Conservation (phyloP, 1,140 invertebrate species). For the Microplitis mediator region DNA sequence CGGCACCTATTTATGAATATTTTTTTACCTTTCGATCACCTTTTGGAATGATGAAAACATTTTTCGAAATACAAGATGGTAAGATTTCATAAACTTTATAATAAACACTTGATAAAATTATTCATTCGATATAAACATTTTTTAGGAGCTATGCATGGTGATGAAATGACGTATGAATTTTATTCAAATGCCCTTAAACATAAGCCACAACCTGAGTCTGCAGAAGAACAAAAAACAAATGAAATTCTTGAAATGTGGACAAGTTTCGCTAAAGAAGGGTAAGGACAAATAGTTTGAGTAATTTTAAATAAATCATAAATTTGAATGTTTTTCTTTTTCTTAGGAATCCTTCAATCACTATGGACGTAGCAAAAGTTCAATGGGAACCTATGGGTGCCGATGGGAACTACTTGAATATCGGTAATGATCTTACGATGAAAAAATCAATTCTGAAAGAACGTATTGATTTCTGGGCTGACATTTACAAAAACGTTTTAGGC, state of each 20-base stretch:
- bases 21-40: conserved; percentile 47
- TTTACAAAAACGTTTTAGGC: conserved; percentile 43
- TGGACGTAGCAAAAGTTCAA: conserved; percentile 48
- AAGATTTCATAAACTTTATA: not conserved
- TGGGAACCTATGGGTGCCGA: conserved; percentile 58
- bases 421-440: conserved; percentile 51
- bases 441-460: conserved; percentile 52
- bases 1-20: conserved; percentile 53
- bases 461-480: conserved; percentile 52
- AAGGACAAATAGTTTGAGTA: conserved; percentile 28
- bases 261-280: conserved; percentile 65
- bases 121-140: not conserved
- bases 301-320: not conserved
- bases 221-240: conserved; percentile 46
- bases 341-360: conserved; percentile 61
- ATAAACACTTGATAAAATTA: not conserved
- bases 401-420: conserved; percentile 59
- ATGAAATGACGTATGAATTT: conserved; percentile 74
- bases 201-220: conserved; percentile 41
- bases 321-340: conserved; percentile 12
- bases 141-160: conserved; percentile 69
- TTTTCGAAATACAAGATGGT: conserved; percentile 43
- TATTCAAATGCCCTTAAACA: conserved; percentile 52
- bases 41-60: conserved; percentile 47
- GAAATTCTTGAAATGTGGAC: conserved; percentile 60